A percentile compares a stretch with the other conserved stretches of the same genome.
Conservation (phyloP, 2,797 vertebrate genomes). For the Aulostomus chinensis region DNA sequence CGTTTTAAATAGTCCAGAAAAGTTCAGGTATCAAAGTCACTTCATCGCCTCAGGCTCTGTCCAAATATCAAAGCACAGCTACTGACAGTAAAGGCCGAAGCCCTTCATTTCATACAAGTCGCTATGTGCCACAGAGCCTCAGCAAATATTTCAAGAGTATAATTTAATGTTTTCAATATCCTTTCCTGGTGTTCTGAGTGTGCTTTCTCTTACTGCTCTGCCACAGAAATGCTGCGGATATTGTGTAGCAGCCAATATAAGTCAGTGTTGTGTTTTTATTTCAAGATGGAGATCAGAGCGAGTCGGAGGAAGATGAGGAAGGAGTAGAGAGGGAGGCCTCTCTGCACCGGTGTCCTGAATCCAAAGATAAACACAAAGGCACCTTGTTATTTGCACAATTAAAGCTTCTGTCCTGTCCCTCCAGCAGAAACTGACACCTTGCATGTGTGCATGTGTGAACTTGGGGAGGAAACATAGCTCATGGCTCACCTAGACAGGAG, state of each 20-base stretch:
- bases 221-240: slow-evolving; percentile 51
- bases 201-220: slow-evolving; percentile 33
- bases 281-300: slow-evolving; percentile 15
- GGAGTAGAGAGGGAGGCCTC: neutral
- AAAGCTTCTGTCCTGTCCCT: neutral
- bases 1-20: no score
- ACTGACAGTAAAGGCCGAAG: no score
- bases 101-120: neutral
- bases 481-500: slow-evolving; percentile 44
- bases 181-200: slow-evolving; percentile 38
- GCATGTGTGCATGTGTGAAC: slow-evolving; percentile 1
- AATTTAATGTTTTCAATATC: slow-evolving; percentile 57
- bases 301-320: neutral
- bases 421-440: neutral
- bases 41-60: no score
- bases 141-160: slow-evolving; percentile 29
- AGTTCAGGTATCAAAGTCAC: no score
- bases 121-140: slow-evolving; percentile 24
- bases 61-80: no score
- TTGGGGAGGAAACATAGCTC: slow-evolving; percentile 25
- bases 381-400: neutral
- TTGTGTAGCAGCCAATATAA: slow-evolving; percentile 5
- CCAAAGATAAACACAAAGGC: no score
- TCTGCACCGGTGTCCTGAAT: slow-evolving; percentile 1
- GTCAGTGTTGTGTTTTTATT: slow-evolving; percentile 19